Conservation (phyloP, 2,888 invertebrate genomes). For the Hyles lineata region DNA sequence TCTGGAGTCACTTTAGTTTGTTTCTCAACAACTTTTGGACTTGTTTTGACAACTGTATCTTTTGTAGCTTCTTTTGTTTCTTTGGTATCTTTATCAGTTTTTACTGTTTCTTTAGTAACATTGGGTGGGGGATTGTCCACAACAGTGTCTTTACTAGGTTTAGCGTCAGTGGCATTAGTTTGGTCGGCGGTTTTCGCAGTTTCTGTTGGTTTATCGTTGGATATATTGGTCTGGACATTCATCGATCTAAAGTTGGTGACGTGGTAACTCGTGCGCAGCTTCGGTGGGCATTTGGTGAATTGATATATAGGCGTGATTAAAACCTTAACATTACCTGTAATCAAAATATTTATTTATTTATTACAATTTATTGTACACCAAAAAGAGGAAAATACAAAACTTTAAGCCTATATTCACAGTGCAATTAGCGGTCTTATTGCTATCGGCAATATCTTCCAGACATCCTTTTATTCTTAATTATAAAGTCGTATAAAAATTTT, state of each 20-base stretch:
- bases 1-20: constrained; percentile 24
- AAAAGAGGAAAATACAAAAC: too few species aligned
- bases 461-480: background rate
- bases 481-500: background rate
- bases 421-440: too few species aligned
- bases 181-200: background rate
- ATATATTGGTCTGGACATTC: background rate
- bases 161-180: background rate
- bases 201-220: background rate
- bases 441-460: too few species aligned
- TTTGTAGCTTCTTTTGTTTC: constrained; percentile 16
- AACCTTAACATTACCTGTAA: constrained; percentile 64
- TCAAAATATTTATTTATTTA: constrained; percentile 25
- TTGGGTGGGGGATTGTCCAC: background rate
- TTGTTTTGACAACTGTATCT: background rate
- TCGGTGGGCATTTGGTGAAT: constrained; percentile 61
- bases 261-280: constrained; percentile 55
- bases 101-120: background rate
- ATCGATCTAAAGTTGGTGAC: background rate
- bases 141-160: background rate
- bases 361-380: too few species aligned
- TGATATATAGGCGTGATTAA: constrained; percentile 61
- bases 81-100: constrained; percentile 28
- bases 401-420: too few species aligned
- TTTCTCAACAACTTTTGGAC: background rate